Percentiles rank a stretch among this genome's conserved stretches.
These are phyloP conservation scores for Sebastes vulpes DNA, from an alignment of 2,797 vertebrate species.

Conservation along the genomic window DNA sequence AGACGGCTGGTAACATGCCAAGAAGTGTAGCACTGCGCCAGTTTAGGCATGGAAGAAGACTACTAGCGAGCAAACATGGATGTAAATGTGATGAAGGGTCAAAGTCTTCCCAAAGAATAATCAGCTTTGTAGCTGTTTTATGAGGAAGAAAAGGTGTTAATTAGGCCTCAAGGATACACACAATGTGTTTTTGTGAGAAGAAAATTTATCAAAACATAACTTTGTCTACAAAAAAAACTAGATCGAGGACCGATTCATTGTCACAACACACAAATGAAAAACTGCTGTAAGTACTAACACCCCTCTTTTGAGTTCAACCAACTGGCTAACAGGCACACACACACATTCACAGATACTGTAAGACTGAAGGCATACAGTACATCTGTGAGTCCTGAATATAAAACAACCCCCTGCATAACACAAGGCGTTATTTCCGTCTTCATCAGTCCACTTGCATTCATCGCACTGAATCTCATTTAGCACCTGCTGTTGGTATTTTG, in stretches of 20 bases:
- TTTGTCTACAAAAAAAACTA: not conserved
- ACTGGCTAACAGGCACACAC: slow-evolving; percentile 8
- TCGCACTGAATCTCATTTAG: slow-evolving; percentile 78
- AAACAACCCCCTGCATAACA: slow-evolving; percentile 57
- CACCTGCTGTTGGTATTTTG: slow-evolving; percentile 70
- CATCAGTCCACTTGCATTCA: slow-evolving; percentile 42
- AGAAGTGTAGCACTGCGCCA: slow-evolving; percentile 1
- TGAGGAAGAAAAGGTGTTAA: not conserved
- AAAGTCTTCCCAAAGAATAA: not conserved
- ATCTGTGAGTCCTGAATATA: slow-evolving; percentile 45
- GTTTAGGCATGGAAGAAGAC: not conserved
- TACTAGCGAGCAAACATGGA: not conserved
- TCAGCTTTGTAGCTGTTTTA: not conserved
- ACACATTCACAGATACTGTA: slow-evolving; percentile 14
- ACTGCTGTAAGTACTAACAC: not conserved
- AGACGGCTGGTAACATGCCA: slow-evolving; percentile 3
- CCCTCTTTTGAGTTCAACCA: slow-evolving; percentile 8
- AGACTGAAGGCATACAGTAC: slow-evolving; percentile 17
- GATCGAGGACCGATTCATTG: too few species aligned
- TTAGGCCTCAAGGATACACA: not conserved
- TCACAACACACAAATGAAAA: not conserved
- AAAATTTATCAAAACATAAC: not conserved
- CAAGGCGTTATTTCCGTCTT: slow-evolving; percentile 35
- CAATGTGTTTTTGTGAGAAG: not conserved
- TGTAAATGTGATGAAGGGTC: not conserved